These are phyloP conservation scores for Tipula lateralis DNA, from an alignment of 2,888 invertebrate genomes.

Conservation along the genomic window DNA sequence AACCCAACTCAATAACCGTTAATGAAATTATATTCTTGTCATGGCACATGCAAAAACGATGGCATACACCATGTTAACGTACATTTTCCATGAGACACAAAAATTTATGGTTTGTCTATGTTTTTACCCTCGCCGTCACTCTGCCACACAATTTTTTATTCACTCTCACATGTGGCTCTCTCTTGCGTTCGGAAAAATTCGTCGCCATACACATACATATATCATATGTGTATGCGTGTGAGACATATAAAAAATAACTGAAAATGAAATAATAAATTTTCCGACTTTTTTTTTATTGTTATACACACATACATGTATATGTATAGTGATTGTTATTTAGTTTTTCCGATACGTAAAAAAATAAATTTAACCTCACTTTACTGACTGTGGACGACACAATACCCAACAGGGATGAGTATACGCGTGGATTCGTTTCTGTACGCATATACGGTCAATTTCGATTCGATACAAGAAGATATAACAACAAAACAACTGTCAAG, in stretches of 20 bases:
- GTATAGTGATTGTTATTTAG: background rate
- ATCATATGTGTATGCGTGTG: background rate
- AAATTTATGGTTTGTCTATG: background rate
- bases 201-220: no score
- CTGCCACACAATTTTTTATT: background rate
- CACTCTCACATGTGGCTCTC: background rate
- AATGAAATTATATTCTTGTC: background rate
- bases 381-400: background rate
- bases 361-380: background rate
- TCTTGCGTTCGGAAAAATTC: background rate
- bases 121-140: background rate
- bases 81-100: background rate
- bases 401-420: no score
- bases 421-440: background rate
- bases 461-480: background rate
- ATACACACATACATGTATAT: no score
- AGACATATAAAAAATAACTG: background rate
- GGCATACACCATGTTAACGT: background rate
- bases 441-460: background rate
- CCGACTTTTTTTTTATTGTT: background rate
- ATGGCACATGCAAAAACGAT: background rate
- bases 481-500: background rate
- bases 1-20: background rate
- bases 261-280: background rate
- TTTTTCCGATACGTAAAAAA: background rate